Conservation (phyloP, 2,797 vertebrate genomes). For the Allochrocebus solatus region DNA sequence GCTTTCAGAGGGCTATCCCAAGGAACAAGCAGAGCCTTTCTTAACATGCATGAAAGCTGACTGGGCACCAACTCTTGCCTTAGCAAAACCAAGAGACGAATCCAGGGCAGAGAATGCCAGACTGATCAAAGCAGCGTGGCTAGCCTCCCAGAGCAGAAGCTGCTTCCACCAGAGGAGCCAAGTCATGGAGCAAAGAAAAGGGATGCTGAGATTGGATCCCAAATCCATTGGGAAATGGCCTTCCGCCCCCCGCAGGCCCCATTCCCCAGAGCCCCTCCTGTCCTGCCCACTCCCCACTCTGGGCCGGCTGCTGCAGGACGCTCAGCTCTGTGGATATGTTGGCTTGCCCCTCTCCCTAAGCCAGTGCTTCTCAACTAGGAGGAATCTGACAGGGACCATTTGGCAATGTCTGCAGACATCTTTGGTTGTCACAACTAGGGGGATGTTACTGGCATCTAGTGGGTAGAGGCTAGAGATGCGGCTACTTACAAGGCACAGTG, state of each 20-base stretch:
- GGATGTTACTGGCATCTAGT: not conserved
- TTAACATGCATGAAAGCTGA: constrained; percentile 44
- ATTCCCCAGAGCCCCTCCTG: not conserved
- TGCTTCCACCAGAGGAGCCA: not conserved
- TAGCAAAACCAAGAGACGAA: not conserved
- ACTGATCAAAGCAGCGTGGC: not conserved
- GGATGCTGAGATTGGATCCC: not conserved
- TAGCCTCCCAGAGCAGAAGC: not conserved
- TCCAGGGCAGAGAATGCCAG: not conserved
- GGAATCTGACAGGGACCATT: not conserved
- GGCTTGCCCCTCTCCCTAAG: not conserved
- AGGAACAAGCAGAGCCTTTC: constrained; percentile 43
- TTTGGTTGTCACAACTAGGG: not conserved
- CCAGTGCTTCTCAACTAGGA: not conserved
- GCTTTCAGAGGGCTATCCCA: constrained; percentile 58
- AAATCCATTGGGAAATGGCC: not conserved
- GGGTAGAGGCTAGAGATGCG: not conserved
- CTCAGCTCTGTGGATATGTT: not conserved
- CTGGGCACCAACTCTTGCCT: not conserved
- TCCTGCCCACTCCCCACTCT: not conserved
- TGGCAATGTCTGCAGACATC: not conserved
- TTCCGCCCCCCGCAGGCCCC: not conserved
- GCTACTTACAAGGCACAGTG: not conserved
- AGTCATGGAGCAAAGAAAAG: not conserved
- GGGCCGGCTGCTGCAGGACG: not conserved